These are phyloP conservation scores for Trissoscelio sp. DNA, from an alignment of 2,888 invertebrate genomes.

Conservation along the genomic window DNA sequence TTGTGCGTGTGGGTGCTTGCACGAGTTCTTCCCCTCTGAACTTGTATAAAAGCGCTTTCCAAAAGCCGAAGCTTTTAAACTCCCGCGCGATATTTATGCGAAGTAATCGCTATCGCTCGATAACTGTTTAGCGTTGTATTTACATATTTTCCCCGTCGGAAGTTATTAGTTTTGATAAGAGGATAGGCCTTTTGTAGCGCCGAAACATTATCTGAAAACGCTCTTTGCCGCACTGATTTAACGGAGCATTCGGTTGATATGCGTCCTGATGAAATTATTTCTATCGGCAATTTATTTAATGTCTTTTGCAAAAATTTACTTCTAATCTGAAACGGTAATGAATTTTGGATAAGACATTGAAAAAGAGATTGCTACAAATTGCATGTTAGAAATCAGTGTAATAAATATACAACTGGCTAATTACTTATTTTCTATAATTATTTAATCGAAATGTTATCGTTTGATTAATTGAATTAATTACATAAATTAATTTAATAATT, in stretches of 20 bases:
- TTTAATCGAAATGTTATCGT: too few species aligned
- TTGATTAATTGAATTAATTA: too few species aligned
- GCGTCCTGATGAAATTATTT: constrained; percentile 24
- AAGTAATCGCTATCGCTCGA: constrained; percentile 23
- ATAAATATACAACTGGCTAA: too few species aligned
- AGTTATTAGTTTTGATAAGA: constrained; percentile 50
- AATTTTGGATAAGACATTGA: not conserved
- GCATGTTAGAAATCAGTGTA: not conserved
- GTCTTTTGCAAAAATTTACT: not conserved
- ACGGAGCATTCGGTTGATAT: constrained; percentile 9
- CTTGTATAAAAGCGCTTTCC: constrained; percentile 30
- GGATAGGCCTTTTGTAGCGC: constrained; percentile 22
- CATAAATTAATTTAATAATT: too few species aligned
- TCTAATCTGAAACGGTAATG: not conserved
- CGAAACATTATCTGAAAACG: constrained; percentile 28
- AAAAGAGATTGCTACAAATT: not conserved
- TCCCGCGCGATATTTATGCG: constrained; percentile 34
- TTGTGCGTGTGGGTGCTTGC: constrained; percentile 21
- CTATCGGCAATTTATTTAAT: not conserved
- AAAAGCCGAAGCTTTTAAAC: constrained; percentile 46
- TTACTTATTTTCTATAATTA: too few species aligned
- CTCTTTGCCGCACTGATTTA: constrained; percentile 11
- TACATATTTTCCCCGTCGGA: constrained; percentile 38
- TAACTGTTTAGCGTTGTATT: constrained; percentile 42
- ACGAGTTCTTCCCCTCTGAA: constrained; percentile 37